Evolutionary conservation across 92 coral and sea anemone genomes (phyloP).

Genomic region (Siderastrea radians): DNA sequence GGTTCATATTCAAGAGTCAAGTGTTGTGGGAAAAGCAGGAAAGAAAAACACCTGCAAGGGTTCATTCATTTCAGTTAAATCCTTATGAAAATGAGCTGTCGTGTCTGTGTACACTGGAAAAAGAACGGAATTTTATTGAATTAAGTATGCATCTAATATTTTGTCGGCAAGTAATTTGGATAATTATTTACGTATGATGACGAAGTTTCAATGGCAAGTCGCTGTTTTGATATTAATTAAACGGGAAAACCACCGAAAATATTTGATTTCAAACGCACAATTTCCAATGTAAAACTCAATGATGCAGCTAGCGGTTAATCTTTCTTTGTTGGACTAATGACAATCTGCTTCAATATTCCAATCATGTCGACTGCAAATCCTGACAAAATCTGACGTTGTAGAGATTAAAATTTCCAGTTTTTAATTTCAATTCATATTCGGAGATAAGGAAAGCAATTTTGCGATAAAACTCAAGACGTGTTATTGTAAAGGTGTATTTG

Average conservation of each 20-base stretch:
- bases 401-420: conserved; percentile 28
- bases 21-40: conserved; percentile 14
- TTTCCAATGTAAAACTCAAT: neutral
- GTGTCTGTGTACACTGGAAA: neutral
- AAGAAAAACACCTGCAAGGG: neutral
- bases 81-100: conserved; percentile 8
- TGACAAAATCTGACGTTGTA: conserved; percentile 19
- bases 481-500: neutral
- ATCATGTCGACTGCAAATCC: neutral
- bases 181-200: neutral
- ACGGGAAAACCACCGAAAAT: neutral
- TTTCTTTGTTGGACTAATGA: neutral
- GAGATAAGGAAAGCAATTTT: conserved; percentile 15
- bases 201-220: neutral
- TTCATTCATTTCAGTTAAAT: conserved; percentile 14
- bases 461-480: neutral
- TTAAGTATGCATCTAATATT: conserved; percentile 9
- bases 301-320: conserved; percentile 14
- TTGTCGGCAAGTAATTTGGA: conserved; percentile 2
- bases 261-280: neutral
- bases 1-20: neutral
- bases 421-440: conserved; percentile 20
- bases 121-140: conserved; percentile 7
- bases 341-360: conserved; percentile 3
- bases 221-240: neutral